Evolutionary conservation across 1,140 invertebrate genomes (phyloP).

Genomic region (Drosophila ananassae): DNA sequence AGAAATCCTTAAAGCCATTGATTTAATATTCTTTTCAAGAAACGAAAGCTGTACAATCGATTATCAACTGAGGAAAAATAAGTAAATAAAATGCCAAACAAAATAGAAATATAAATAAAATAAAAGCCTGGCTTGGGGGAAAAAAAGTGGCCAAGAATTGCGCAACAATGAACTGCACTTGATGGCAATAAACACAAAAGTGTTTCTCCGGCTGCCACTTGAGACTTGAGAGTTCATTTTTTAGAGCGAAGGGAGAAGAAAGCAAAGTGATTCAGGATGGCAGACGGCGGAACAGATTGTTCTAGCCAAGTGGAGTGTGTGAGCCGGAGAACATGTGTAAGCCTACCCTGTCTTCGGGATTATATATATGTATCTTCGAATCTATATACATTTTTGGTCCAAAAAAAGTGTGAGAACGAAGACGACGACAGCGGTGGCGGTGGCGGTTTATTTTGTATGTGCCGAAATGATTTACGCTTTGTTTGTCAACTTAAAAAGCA

Average conservation of each 20-base stretch:
- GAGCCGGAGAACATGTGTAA: constrained; percentile 68
- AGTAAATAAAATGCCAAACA: not conserved
- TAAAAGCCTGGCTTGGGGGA: not conserved
- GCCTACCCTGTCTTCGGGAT: constrained; percentile 20
- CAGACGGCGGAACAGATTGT: constrained; percentile 23
- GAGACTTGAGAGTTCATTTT: constrained; percentile 64
- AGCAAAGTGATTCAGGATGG: not conserved
- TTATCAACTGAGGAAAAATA: constrained; percentile 16
- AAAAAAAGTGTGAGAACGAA: constrained; percentile 16
- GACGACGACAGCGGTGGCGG: constrained; percentile 22
- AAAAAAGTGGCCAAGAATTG: constrained; percentile 45
- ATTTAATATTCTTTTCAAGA: not conserved
- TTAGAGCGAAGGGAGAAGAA: constrained; percentile 19
- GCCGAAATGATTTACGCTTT: constrained; percentile 82
- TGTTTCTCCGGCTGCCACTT: constrained; percentile 43
- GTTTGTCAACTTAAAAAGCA: constrained; percentile 82
- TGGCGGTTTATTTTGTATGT: constrained; percentile 68
- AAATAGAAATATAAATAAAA: not conserved
- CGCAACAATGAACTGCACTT: constrained; percentile 73
- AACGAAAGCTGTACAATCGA: constrained; percentile 17
- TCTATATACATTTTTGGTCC: not conserved
- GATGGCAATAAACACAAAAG: constrained; percentile 58
- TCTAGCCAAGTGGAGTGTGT: constrained; percentile 57
- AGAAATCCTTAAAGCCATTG: not conserved
- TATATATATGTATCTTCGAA: not conserved